phyloP scores from a whole-genome alignment of 2,797 vertebrate species.

The Dendrocincla tyrannina region DNA sequence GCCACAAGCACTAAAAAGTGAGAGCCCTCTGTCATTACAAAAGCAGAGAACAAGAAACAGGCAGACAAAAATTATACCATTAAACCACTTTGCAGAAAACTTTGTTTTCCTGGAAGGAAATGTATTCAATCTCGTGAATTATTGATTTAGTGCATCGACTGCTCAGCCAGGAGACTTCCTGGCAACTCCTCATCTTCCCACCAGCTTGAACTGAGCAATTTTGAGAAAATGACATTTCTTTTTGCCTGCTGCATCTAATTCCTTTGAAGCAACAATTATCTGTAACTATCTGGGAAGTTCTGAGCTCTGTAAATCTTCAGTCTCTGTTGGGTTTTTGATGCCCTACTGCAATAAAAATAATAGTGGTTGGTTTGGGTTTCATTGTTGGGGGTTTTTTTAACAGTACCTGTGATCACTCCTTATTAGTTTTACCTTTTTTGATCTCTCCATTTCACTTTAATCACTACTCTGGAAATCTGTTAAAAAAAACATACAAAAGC shows the following conservation, averaged over 20 bases:
- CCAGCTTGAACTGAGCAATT: not conserved
- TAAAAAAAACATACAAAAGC: not conserved
- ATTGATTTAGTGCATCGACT: not conserved
- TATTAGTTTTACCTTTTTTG: not conserved
- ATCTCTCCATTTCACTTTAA: not conserved
- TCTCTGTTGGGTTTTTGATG: not conserved
- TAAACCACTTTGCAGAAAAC: not conserved
- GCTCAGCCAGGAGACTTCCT: not conserved
- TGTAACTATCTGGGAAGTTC: not conserved
- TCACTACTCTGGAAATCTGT: not conserved
- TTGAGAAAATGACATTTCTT: not conserved
- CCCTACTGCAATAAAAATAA: not conserved
- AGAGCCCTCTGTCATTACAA: fast-evolving
- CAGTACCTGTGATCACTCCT: fast-evolving
- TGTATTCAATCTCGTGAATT: not conserved
- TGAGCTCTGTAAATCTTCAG: not conserved
- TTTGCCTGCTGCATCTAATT: not conserved
- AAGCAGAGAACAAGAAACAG: not conserved
- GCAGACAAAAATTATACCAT: not conserved
- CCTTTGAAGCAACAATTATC: not conserved
- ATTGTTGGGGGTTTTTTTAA: not conserved
- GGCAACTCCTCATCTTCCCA: not conserved
- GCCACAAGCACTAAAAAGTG: not conserved
- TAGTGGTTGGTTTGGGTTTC: not conserved
- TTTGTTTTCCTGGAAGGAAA: not conserved